Evolutionary conservation across 1,140 invertebrate genomes (phyloP), one percentile per base, ranked within the genome.

Genomic region (Zaprionus kolodkinae): DNA sequence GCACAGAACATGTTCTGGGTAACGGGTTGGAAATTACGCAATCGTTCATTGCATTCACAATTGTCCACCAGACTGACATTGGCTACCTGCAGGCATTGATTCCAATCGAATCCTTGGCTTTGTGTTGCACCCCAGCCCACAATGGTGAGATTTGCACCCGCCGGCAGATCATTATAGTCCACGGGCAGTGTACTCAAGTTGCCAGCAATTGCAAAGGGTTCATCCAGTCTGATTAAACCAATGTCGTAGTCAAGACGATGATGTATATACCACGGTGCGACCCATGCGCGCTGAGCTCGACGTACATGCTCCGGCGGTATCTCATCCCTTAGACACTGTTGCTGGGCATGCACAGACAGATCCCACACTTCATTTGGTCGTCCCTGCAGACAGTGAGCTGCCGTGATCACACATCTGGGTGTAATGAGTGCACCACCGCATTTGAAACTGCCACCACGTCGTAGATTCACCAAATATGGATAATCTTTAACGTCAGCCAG

Each of bases 1-100:
- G 93, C 94, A 65, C 93, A 94, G 36, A 94, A 79, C 93, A 94
- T 93, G 25, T 81, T 89, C 0, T 15, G 17, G 0, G 85, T 89
- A 0, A 89, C 21, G 10, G 13, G 10, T 11, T 43, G 25, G 1
- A 12, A 0, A 0, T 3, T 5, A 5, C 27, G 12, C 11, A 88
- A 25, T 1, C 1, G 25, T 0, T 27, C 11, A 4, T 5, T 6
- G 63, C 84, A 87, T 12, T 45, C 33, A 0, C 6, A 11, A 5
- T 3, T 70, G 0, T 54, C 4, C 1, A 80, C 6, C 10, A 60
- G 27, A 1, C 35, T 50, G 3, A 88, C 65, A 11, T 73, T 6
- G 10, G 78, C 68, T 11, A 40, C 50, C 36, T 85, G 77, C 7
- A 88, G 59, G n/a, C 80, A 84, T 36, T 80, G 84, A 15, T 73